phyloP scores from a whole-genome alignment of 1,140 invertebrate genomes.

The Vollenhovia emeryi region DNA sequence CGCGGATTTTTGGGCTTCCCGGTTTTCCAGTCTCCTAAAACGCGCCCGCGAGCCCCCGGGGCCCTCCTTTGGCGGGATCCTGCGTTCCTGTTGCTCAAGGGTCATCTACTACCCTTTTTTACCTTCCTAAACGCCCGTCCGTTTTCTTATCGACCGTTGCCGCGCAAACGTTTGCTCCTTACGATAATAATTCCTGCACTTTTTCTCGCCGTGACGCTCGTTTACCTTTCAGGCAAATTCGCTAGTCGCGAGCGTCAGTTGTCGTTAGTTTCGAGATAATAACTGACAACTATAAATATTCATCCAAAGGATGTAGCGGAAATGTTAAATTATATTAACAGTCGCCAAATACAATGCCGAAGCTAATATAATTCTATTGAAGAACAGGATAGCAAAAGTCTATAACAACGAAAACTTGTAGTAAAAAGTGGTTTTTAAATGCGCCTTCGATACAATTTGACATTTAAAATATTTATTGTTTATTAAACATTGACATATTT shows the following conservation, averaged over 20 bases:
- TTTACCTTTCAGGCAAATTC: neutral
- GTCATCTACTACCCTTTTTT: slow-evolving; percentile 84
- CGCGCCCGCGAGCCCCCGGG: slow-evolving; percentile 13
- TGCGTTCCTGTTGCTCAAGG: slow-evolving; percentile 83
- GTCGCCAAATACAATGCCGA: neutral
- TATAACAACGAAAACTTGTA: neutral
- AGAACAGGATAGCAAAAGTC: neutral
- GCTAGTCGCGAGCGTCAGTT: too few relatives aligned
- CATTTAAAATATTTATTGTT: neutral
- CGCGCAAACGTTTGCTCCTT: neutral
- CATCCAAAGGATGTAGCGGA: neutral
- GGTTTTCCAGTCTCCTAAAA: slow-evolving; percentile 60
- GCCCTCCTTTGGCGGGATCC: slow-evolving; percentile 70
- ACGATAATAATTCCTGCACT: neutral
- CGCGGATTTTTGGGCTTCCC: slow-evolving; percentile 76
- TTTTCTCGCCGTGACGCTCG: neutral
- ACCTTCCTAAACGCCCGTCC: slow-evolving; percentile 62
- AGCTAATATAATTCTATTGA: neutral
- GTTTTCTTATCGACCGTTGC: slow-evolving; percentile 11
- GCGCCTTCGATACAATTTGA: neutral
- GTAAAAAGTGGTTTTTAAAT: neutral
- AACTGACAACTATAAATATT: neutral
- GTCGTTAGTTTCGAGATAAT: neutral
- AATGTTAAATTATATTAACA: slow-evolving; percentile 2
- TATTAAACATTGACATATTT: neutral